Conservation (phyloP, 1,140 invertebrate species). For the Arion vulgaris region DNA sequence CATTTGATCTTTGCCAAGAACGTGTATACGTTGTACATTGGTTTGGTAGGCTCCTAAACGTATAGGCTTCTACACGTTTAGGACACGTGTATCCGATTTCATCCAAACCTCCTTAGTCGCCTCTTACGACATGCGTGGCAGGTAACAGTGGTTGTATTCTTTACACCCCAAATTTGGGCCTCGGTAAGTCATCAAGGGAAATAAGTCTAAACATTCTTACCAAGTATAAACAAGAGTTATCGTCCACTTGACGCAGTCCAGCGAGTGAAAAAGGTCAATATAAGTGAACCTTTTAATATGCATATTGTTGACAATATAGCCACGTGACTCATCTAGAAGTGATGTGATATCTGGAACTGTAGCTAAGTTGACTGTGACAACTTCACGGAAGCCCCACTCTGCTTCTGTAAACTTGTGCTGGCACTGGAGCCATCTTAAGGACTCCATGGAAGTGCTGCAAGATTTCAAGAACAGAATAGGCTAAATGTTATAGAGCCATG, state of each 20-base stretch:
- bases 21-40: no score
- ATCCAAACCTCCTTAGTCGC: no score
- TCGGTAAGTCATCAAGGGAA: no score
- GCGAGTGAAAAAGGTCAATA: slow-evolving; percentile 57
- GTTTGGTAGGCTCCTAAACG: no score
- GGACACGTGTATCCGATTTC: no score
- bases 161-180: no score
- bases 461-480: neutral
- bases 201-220: slow-evolving; percentile 37
- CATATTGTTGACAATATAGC: slow-evolving; percentile 60
- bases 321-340: slow-evolving; percentile 57
- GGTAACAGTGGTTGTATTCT: no score
- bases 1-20: no score
- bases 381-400: slow-evolving; percentile 55
- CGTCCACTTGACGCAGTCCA: slow-evolving; percentile 50
- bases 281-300: slow-evolving; percentile 59
- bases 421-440: slow-evolving; percentile 62
- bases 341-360: slow-evolving; percentile 54
- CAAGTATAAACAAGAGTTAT: slow-evolving; percentile 54
- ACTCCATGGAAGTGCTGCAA: slow-evolving; percentile 60
- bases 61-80: no score
- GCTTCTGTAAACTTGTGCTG: slow-evolving; percentile 57
- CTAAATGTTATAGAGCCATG: neutral
- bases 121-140: no score
- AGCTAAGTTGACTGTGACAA: slow-evolving; percentile 58